These are phyloP conservation scores for Drosophila hawaiiensis DNA, from an alignment of 2,888 invertebrate species.

Conservation along the genomic window DNA sequence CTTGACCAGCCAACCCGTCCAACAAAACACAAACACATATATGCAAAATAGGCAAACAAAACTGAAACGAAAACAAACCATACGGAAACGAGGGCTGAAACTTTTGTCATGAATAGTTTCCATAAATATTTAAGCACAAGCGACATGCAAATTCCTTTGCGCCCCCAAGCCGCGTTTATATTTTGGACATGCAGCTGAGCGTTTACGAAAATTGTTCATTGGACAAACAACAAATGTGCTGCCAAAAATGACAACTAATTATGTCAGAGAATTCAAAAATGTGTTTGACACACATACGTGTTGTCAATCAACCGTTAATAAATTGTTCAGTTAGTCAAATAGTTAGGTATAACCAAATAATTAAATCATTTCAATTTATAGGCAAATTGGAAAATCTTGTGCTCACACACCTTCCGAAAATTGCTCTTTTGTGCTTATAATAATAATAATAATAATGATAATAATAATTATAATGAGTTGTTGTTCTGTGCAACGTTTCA, in stretches of 20 bases:
- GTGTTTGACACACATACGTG: background rate
- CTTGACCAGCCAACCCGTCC: background rate
- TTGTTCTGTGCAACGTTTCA: background rate
- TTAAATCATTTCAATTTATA: constrained; percentile 1
- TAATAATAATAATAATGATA: background rate
- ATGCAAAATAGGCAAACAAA: constrained; percentile 61
- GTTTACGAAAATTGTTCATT: constrained; percentile 24
- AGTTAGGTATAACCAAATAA: background rate
- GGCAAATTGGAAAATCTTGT: constrained; percentile 2
- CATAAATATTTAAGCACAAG: constrained; percentile 65
- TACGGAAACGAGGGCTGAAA: constrained; percentile 63
- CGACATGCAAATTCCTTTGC: constrained; percentile 33
- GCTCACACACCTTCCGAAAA: background rate
- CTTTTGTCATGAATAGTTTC: constrained; percentile 69
- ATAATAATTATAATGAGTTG: background rate
- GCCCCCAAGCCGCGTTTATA: constrained; percentile 8
- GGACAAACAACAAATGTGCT: constrained; percentile 25
- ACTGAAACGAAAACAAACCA: constrained; percentile 48
- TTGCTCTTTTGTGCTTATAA: background rate
- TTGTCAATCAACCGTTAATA: constrained; percentile 12
- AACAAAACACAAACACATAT: constrained; percentile 27
- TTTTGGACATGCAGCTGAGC: constrained; percentile 9
- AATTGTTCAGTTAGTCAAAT: background rate
- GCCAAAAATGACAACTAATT: constrained; percentile 56
- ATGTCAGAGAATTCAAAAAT: constrained; percentile 13